phyloP scores from a whole-genome alignment of 1,140 invertebrate species.

The Zaprionus camerounensis region DNA sequence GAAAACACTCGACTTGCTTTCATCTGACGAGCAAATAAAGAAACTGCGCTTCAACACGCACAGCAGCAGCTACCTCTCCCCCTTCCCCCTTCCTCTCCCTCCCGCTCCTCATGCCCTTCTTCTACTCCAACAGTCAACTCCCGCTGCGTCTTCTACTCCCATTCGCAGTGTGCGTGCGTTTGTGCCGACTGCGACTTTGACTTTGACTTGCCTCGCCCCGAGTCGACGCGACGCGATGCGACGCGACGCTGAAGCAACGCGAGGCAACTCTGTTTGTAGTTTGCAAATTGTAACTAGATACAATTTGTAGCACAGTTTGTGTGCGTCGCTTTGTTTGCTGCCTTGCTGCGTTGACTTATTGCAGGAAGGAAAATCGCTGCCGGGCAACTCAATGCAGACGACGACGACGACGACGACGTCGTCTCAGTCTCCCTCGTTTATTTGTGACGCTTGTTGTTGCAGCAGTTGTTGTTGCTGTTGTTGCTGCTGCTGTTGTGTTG shows the following conservation, averaged over 20 bases:
- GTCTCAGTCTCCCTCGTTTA: constrained; percentile 53
- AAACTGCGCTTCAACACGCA: constrained; percentile 80
- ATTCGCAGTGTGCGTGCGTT: constrained; percentile 42
- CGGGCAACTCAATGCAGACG: constrained; percentile 72
- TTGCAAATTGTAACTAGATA: constrained; percentile 83
- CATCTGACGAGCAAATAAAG: constrained; percentile 60
- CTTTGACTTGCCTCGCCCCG: constrained; percentile 32
- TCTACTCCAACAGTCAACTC: neutral
- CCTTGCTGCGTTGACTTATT: constrained; percentile 68
- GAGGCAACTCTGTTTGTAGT: constrained; percentile 71
- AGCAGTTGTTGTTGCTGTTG: constrained; percentile 39
- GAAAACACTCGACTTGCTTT: constrained; percentile 35
- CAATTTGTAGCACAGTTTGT: constrained; percentile 73
- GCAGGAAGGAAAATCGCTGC: constrained; percentile 77
- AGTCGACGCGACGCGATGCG: constrained; percentile 2
- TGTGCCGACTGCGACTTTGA: constrained; percentile 41
- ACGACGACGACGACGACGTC: constrained; percentile 34
- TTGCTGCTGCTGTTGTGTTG: constrained; percentile 26
- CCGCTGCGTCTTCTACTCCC: constrained; percentile 13
- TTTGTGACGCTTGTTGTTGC: constrained; percentile 27
- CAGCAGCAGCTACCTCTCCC: constrained; percentile 30
- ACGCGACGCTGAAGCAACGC: constrained; percentile 19
- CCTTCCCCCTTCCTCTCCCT: neutral
- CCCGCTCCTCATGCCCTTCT: neutral
- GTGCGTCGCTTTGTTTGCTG: constrained; percentile 76